Evolutionary conservation across 2,113 vertebrate species (phyloP).

Genomic region (Brachionichthys hirsutus): DNA sequence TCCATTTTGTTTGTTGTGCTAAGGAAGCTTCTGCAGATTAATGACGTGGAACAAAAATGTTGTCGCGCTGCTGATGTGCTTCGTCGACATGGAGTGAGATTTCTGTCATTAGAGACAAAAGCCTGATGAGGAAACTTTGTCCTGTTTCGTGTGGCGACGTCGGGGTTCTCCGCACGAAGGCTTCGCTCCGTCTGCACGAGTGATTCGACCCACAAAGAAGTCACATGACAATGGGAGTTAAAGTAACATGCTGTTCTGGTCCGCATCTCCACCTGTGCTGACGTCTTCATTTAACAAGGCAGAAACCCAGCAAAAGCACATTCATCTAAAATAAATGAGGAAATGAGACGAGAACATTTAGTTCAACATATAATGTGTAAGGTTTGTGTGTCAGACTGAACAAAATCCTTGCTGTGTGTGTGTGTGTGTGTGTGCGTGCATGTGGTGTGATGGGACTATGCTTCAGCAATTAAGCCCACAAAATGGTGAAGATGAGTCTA

Average conservation of each 20-base stretch:
- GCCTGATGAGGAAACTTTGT: constrained; percentile 76
- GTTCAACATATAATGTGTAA: too few relatives aligned
- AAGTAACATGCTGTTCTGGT: not conserved
- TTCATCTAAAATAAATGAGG: too few relatives aligned
- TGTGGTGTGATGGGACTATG: too few relatives aligned
- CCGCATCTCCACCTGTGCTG: too few relatives aligned
- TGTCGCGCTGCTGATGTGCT: constrained; percentile 81
- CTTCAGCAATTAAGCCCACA: too few relatives aligned
- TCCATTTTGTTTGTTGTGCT: constrained; percentile 81
- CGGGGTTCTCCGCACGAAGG: constrained; percentile 68
- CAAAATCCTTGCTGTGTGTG: too few relatives aligned
- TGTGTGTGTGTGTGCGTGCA: too few relatives aligned
- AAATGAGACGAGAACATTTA: too few relatives aligned
- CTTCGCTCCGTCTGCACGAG: constrained; percentile 74
- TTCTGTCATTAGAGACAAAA: constrained; percentile 80
- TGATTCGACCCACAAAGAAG: constrained; percentile 71
- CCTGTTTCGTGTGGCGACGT: constrained; percentile 53
- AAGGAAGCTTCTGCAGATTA: constrained; percentile 83
- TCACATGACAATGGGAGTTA: constrained; percentile 27
- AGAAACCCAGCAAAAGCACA: too few relatives aligned
- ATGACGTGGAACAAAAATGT: constrained; percentile 81
- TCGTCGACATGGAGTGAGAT: constrained; percentile 76
- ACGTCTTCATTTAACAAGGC: too few relatives aligned
- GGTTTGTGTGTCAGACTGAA: too few relatives aligned
- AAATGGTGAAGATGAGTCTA: too few relatives aligned